These are phyloP conservation scores for Isaurus tuberculatus DNA, from an alignment of 92 coral and sea anemone species.

Conservation along the genomic window DNA sequence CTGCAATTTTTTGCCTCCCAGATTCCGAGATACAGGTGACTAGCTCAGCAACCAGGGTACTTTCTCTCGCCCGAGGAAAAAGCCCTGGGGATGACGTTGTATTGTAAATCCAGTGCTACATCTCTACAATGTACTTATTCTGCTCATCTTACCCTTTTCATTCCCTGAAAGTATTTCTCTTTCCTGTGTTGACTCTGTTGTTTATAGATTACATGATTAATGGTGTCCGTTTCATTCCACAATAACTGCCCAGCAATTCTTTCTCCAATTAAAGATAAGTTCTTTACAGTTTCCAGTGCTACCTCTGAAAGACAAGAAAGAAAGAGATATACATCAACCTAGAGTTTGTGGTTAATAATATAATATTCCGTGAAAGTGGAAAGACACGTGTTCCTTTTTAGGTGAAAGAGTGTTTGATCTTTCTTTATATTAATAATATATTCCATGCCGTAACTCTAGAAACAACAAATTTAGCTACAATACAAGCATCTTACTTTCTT, in stretches of 20 bases:
- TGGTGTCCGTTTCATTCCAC: slow-evolving; percentile 69
- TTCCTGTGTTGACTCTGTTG: slow-evolving; percentile 84
- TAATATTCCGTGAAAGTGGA: background rate
- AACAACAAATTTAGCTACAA: background rate
- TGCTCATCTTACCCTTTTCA: slow-evolving; percentile 65
- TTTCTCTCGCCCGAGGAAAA: too few relatives aligned
- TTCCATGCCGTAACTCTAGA: background rate
- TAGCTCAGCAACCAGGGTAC: too few relatives aligned
- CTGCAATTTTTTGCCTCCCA: too few relatives aligned
- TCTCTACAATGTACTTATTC: too few relatives aligned
- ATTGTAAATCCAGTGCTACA: too few relatives aligned
- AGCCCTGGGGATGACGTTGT: too few relatives aligned
- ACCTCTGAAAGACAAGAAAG: slow-evolving; percentile 22
- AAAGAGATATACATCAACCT: background rate
- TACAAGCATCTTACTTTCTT: slow-evolving; percentile 23
- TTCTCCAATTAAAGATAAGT: slow-evolving; percentile 41
- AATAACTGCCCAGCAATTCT: slow-evolving; percentile 47
- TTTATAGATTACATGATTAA: slow-evolving; percentile 79
- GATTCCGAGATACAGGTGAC: too few relatives aligned
- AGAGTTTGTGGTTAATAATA: too few relatives aligned
- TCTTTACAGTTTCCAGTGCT: slow-evolving; percentile 43
- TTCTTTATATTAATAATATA: background rate
- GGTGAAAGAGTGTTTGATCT: background rate
- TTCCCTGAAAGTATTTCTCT: slow-evolving; percentile 86
- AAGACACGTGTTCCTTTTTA: background rate